These are phyloP conservation scores for Copsychus sechellarum DNA, from an alignment of 2,113 vertebrate genomes.

Conservation along the genomic window DNA sequence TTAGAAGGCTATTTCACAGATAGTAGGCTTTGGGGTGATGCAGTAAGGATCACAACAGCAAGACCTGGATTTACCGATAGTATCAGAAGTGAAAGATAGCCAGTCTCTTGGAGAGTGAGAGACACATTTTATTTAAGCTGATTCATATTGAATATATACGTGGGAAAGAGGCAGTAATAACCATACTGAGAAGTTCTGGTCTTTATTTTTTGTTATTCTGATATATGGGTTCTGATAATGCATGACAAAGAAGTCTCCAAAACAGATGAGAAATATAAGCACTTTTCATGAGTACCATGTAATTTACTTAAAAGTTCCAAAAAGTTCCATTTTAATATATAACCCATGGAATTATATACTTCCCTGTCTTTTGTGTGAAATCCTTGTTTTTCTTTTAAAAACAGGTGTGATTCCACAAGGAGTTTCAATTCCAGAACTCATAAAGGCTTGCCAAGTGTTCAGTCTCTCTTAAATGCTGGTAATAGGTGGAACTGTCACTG, in stretches of 20 bases:
- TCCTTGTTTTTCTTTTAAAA: neutral
- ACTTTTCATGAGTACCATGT: neutral
- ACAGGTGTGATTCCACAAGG: neutral
- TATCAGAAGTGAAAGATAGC: neutral
- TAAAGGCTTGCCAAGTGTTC: neutral
- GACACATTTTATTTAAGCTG: neutral
- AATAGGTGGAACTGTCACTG: neutral
- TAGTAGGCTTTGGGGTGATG: neutral
- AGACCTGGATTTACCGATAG: neutral
- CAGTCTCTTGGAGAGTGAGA: neutral
- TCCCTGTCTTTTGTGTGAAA: neutral
- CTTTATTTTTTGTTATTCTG: neutral
- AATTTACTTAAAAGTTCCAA: neutral
- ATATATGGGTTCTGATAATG: neutral
- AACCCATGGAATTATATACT: neutral
- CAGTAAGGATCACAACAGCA: neutral
- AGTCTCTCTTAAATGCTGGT: neutral
- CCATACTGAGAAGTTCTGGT: neutral
- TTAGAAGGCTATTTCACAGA: neutral
- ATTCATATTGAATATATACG: neutral
- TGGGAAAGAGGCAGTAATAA: neutral
- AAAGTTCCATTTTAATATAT: neutral
- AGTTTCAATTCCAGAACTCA: neutral
- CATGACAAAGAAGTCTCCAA: neutral
- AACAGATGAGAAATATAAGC: neutral